Conservation (phyloP, 2,797 vertebrate genomes). For the Paguma larvata region DNA sequence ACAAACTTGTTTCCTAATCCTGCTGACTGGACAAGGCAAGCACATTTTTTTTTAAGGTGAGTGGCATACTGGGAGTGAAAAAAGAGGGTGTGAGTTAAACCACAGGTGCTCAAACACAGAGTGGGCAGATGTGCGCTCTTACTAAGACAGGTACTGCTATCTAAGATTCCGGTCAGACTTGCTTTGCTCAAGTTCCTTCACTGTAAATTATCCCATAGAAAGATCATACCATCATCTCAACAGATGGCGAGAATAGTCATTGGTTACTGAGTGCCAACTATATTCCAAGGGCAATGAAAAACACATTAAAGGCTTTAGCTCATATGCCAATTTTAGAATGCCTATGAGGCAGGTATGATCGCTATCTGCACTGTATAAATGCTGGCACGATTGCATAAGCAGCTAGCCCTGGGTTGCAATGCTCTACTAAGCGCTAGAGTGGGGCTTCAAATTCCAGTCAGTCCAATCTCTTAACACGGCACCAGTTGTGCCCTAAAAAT, state of each 20-base stretch:
- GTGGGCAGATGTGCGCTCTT: neutral
- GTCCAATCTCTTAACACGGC: too few relatives aligned
- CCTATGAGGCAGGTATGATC: neutral
- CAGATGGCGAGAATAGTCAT: neutral
- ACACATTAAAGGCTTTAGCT: neutral
- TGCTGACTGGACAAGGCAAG: neutral
- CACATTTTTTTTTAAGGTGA: neutral
- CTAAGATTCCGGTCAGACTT: neutral
- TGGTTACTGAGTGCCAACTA: neutral
- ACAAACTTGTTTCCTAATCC: neutral
- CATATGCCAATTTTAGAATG: neutral
- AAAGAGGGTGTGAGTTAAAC: neutral
- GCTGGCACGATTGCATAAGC: neutral
- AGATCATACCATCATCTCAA: neutral
- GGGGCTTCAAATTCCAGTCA: neutral
- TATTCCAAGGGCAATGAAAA: neutral
- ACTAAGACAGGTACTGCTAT: neutral
- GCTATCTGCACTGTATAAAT: neutral
- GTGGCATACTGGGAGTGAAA: neutral
- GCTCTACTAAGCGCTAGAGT: too few relatives aligned
- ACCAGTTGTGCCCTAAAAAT: neutral
- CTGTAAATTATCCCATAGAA: neutral
- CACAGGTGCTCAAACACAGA: neutral
- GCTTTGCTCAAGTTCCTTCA: neutral
- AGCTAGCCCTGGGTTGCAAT: too few relatives aligned